Conservation (phyloP, 2,113 vertebrate species). For the Sylvicapra grimmia region DNA sequence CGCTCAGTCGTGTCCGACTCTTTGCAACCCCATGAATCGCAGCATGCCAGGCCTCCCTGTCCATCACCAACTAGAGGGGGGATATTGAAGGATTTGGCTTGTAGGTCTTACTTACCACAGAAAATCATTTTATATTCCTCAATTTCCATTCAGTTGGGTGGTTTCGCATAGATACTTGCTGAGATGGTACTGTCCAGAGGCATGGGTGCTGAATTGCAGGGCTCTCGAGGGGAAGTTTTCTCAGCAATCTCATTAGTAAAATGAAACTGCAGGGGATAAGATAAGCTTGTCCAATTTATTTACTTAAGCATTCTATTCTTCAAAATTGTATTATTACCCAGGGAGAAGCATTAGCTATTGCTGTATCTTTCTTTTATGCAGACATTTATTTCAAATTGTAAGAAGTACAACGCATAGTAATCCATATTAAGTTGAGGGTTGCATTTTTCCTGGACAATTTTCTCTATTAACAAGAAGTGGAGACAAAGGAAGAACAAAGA, state of each 20-base stretch:
- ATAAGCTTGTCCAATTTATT: background rate
- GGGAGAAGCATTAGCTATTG: background rate
- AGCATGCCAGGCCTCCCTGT: no score
- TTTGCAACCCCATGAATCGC: no score
- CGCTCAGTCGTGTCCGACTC: no score
- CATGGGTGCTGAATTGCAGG: background rate
- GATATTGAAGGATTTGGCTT: background rate
- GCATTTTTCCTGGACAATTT: slow-evolving; percentile 22
- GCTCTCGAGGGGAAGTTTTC: background rate
- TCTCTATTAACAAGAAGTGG: slow-evolving; percentile 31
- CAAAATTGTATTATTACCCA: background rate
- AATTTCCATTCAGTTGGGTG: background rate
- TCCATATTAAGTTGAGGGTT: slow-evolving; percentile 31
- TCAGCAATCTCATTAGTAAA: background rate
- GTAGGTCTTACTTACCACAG: background rate
- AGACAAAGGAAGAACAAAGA: slow-evolving; percentile 38
- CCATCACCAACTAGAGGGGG: background rate
- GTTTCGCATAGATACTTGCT: background rate
- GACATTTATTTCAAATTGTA: slow-evolving; percentile 30
- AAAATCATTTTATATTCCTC: background rate
- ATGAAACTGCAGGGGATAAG: background rate
- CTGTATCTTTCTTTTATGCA: slow-evolving; percentile 1
- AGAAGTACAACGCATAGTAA: background rate
- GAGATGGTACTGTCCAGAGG: background rate
- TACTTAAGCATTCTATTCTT: background rate